Evolutionary conservation across 2,888 invertebrate genomes (phyloP).

Genomic region (Drosophila sordidula): DNA sequence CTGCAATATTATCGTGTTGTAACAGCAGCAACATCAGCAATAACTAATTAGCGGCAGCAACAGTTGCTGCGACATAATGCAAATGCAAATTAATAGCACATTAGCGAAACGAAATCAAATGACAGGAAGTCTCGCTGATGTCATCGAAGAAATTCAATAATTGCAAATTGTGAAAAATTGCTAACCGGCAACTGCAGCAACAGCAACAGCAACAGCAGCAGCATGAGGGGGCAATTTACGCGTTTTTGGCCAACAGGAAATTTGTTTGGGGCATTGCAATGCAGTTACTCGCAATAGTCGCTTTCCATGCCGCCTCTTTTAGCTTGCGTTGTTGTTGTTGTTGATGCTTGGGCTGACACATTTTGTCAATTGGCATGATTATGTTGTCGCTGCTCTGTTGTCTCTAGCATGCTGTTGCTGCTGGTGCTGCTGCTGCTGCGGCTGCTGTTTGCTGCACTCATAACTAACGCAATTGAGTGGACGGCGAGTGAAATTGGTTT

Average conservation of each 20-base stretch:
- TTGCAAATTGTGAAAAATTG: conserved; percentile 74
- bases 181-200: conserved; percentile 23
- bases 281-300: conserved; percentile 39
- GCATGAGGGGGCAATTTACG: conserved; percentile 58
- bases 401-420: conserved; percentile 22
- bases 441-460: conserved; percentile 50
- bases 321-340: not conserved
- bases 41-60: conserved; percentile 34
- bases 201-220: conserved; percentile 12
- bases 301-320: conserved; percentile 38
- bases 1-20: conserved; percentile 22
- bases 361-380: conserved; percentile 74
- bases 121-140: conserved; percentile 70
- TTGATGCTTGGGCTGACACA: conserved; percentile 46
- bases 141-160: conserved; percentile 75
- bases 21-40: conserved; percentile 35
- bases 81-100: conserved; percentile 66
- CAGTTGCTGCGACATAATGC: conserved; percentile 48
- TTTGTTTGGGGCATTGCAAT: conserved; percentile 53
- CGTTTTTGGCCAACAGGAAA: conserved; percentile 71
- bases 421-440: conserved; percentile 9
- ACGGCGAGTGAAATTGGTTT: conserved; percentile 74
- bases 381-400: conserved; percentile 58
- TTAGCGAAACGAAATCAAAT: conserved; percentile 62
- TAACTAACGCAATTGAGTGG: conserved; percentile 62